Evolutionary conservation across 23 tunicate species (phyloP), one percentile per base, ranked within the genome.

Genomic region (Ciona savignyi): DNA sequence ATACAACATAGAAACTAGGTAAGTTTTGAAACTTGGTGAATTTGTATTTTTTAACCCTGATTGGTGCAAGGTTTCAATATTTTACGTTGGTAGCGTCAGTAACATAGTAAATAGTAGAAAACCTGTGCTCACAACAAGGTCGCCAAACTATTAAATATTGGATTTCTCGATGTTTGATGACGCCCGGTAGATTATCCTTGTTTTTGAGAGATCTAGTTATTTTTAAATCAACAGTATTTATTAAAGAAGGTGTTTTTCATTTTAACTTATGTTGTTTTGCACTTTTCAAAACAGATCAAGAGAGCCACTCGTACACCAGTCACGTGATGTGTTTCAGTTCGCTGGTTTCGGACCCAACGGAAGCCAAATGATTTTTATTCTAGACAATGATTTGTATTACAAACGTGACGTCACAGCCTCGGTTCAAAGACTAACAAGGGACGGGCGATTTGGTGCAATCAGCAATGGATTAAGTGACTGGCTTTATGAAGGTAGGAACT

Each of bases 401-500:
- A 84, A 76, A 65, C 64, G 35, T 29, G 34, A 42, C 29, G 73
- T 65, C 2, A 73, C 51, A 23, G 76, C 24, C 27, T 28, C 67
- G 19, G 62, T 67, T 2, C 49, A 28, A 63, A 82, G 76, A 32
- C 34, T 88, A 27, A 88, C 96, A 0, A 62, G 60, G 26, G 82
- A 78, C 33, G 82, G 81, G 30, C 25, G 1, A 35, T 21, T 30
- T 33, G 78, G 78, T 3, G 25, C 29, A 1, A 26, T 81, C 34
- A 62, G 25, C 2, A 91, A 85, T 65, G 97, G 97, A 65, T 56
- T 91, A 0, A 32, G 91, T 0, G 70, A 76, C 60, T 76, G 85
- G 83, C 67, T 85, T 4, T 91, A 91, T 34, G 97, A 80, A 91
- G 97, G 97, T 91, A 64, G 20, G 2, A n/a, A 3, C 2, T 3